Conservation (phyloP, 2,113 vertebrate species). For the Rhombomys opimus region DNA sequence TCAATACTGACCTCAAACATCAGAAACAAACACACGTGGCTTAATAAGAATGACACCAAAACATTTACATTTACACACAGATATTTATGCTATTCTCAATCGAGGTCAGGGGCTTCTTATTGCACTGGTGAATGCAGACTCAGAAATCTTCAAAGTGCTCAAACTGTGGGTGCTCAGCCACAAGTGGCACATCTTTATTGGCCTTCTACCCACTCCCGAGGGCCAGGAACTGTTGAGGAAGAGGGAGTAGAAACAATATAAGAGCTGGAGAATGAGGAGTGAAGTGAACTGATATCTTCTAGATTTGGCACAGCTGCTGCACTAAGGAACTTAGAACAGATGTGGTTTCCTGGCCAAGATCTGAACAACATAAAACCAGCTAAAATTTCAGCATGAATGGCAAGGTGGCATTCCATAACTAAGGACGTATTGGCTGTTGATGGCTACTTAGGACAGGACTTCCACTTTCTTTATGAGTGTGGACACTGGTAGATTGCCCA, state of each 20-base stretch:
- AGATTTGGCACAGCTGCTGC: background rate
- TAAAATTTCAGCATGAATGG: background rate
- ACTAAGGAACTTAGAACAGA: background rate
- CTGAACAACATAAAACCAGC: background rate
- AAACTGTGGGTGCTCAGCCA: background rate
- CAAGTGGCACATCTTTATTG: background rate
- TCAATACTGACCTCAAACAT: background rate
- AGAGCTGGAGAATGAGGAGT: background rate
- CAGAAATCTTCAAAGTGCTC: background rate
- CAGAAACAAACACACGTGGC: background rate
- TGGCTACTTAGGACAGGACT: background rate
- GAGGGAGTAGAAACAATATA: background rate
- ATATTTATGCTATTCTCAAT: background rate
- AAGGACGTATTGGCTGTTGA: background rate
- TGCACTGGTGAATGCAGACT: background rate
- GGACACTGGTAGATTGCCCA: background rate
- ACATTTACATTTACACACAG: background rate
- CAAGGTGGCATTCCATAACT: background rate
- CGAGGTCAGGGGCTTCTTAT: background rate
- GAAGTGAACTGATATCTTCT: background rate
- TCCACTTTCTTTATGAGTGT: background rate
- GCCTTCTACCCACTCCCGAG: background rate
- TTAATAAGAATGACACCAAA: background rate
- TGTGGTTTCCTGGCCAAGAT: background rate
- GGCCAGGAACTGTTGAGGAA: background rate